These are phyloP conservation scores for Crambe crambe DNA, from an alignment of 37 sponge, comb jelly and placozoan species.

Conservation along the genomic window DNA sequence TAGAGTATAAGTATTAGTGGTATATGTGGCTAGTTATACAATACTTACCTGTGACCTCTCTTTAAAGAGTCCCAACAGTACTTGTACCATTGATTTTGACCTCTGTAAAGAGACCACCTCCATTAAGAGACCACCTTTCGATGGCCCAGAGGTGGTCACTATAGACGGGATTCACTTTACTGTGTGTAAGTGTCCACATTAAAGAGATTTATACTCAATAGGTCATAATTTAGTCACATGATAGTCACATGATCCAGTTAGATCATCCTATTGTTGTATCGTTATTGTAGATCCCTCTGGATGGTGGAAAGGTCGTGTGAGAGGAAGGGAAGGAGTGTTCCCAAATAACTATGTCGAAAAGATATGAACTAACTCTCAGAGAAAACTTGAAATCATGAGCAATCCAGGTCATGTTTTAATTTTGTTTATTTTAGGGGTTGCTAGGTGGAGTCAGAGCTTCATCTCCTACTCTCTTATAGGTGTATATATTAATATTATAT, in stretches of 20 bases:
- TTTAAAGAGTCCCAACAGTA: too few relatives aligned
- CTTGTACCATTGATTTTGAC: too few relatives aligned
- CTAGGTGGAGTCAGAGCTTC: neutral
- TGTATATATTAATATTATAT: neutral
- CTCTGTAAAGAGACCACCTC: too few relatives aligned
- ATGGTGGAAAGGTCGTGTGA: constrained; percentile 93
- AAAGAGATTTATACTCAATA: too few relatives aligned
- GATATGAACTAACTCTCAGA: constrained; percentile 14
- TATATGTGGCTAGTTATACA: too few relatives aligned
- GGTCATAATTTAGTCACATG: too few relatives aligned
- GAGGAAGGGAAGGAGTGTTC: constrained; percentile 91
- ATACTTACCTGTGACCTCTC: too few relatives aligned
- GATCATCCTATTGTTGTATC: neutral
- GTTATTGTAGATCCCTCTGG: constrained; percentile 76
- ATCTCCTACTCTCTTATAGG: neutral
- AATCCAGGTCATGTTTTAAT: constrained; percentile 3
- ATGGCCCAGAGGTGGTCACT: too few relatives aligned
- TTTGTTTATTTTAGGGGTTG: neutral
- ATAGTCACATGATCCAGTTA: neutral
- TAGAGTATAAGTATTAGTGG: too few relatives aligned
- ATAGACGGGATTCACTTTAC: too few relatives aligned
- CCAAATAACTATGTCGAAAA: constrained; percentile 94
- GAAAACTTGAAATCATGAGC: neutral
- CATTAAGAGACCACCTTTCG: too few relatives aligned
- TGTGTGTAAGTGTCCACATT: too few relatives aligned